Percentiles rank a stretch among this genome's conserved stretches.
phyloP scores from a whole-genome alignment of 1,140 invertebrate species.

The Pachypeltis micranthus region DNA sequence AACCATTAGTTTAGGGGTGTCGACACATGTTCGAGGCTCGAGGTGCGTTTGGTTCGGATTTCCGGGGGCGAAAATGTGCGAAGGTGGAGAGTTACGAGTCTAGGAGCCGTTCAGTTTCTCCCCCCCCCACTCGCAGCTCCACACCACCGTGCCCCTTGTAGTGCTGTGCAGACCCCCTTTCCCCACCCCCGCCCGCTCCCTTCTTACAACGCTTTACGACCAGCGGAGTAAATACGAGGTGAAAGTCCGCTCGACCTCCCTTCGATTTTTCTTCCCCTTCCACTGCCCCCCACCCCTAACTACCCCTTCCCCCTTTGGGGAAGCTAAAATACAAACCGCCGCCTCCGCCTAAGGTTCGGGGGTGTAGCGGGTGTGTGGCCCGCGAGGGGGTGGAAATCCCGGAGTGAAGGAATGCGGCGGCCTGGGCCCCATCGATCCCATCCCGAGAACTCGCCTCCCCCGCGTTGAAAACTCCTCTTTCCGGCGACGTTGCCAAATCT shows the following conservation, averaged over 20 bases:
- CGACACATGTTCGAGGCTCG: too few relatives aligned
- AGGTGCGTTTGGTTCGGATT: too few relatives aligned
- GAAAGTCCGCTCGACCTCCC: neutral
- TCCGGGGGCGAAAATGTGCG: neutral
- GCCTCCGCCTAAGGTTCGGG: neutral
- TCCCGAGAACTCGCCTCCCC: neutral
- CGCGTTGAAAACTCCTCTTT: too few relatives aligned
- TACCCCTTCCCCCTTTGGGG: neutral
- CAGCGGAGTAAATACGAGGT: neutral
- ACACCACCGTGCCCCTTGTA: too few relatives aligned
- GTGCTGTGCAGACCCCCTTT: neutral
- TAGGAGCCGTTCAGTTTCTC: neutral
- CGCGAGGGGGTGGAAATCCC: neutral
- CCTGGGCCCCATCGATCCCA: neutral
- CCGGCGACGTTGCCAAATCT: neutral
- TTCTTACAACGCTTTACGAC: too few relatives aligned
- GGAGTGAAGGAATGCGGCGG: neutral
- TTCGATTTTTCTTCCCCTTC: neutral
- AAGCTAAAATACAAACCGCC: neutral
- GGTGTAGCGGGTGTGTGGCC: too few relatives aligned
- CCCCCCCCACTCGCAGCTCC: neutral
- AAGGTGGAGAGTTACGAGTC: neutral
- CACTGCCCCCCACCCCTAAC: neutral
- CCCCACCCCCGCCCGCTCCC: too few relatives aligned
- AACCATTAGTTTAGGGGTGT: too few relatives aligned